Percentiles rank a stretch among this genome's conserved stretches.
Conservation (phyloP, 1,140 invertebrate species). For the Orussus abietinus region DNA sequence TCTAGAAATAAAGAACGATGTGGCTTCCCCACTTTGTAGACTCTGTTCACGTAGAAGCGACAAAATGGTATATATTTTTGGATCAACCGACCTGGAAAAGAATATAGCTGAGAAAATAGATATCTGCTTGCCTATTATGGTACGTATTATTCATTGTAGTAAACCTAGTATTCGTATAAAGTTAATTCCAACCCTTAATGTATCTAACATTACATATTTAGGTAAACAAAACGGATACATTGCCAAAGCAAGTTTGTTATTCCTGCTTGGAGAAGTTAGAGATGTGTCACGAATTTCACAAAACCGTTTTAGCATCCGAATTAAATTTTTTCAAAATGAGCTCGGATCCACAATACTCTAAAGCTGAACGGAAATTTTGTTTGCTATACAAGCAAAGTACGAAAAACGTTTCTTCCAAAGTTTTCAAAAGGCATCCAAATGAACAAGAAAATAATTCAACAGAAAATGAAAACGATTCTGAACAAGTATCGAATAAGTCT, state of each 20-base stretch:
- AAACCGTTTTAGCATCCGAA: constrained; percentile 4
- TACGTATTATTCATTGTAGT: background rate
- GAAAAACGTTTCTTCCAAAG: too few relatives aligned
- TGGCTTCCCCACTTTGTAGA: background rate
- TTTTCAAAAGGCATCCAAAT: background rate
- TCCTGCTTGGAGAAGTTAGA: constrained; percentile 7
- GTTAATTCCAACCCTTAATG: background rate
- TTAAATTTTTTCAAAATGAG: constrained; percentile 1
- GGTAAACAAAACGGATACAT: constrained; percentile 5
- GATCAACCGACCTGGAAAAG: background rate
- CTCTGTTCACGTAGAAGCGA: background rate
- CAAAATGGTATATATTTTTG: constrained; percentile 1
- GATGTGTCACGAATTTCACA: constrained; percentile 7
- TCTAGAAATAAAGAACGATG: background rate
- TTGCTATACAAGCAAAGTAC: background rate
- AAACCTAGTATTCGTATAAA: background rate
- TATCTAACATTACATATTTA: constrained; percentile 1
- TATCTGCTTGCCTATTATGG: background rate
- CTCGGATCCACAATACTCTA: too few relatives aligned
- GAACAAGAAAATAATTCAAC: background rate
- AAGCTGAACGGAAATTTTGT: too few relatives aligned
- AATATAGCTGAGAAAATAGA: background rate
- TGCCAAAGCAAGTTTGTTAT: constrained; percentile 3
- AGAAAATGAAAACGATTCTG: too few relatives aligned
- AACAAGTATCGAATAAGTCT: too few relatives aligned